These are phyloP conservation scores for Aproaerema taeniolella DNA, from an alignment of 2,888 invertebrate species.

Conservation along the genomic window DNA sequence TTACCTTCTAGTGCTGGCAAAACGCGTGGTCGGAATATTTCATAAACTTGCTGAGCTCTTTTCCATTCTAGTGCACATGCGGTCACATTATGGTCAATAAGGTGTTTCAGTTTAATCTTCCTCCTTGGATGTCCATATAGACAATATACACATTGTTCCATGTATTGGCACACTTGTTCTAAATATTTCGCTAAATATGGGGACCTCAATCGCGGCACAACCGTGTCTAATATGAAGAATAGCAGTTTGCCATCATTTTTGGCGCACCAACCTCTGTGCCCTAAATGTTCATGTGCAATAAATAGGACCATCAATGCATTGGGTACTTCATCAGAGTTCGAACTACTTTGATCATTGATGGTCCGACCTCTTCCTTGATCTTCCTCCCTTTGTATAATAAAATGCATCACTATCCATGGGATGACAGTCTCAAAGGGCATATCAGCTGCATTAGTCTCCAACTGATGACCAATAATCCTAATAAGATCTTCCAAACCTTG, in stretches of 20 bases:
- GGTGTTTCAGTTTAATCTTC: slow-evolving; percentile 76
- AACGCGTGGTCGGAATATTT: slow-evolving; percentile 87
- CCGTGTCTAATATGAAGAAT: slow-evolving; percentile 85
- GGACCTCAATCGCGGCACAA: slow-evolving; percentile 82
- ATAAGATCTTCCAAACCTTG: slow-evolving; percentile 86
- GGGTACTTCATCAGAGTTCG: slow-evolving; percentile 79
- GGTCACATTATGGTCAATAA: slow-evolving; percentile 86
- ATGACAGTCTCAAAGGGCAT: slow-evolving; percentile 83
- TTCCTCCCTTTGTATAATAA: slow-evolving; percentile 85
- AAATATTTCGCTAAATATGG: slow-evolving; percentile 80
- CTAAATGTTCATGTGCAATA: slow-evolving; percentile 90
- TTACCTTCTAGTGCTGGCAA: slow-evolving; percentile 89
- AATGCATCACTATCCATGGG: slow-evolving; percentile 91
- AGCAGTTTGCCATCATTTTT: slow-evolving; percentile 86
- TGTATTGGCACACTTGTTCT: slow-evolving; percentile 84
- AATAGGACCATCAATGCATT: slow-evolving; percentile 86
- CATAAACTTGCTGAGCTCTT: slow-evolving; percentile 85
- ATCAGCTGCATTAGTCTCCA: slow-evolving; percentile 83
- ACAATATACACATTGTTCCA: slow-evolving; percentile 91
- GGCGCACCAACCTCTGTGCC: slow-evolving; percentile 86
- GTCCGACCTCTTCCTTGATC: slow-evolving; percentile 79
- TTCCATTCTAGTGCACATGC: slow-evolving; percentile 84
- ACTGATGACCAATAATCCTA: slow-evolving; percentile 85
- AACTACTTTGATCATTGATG: slow-evolving; percentile 50
- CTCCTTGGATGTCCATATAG: slow-evolving; percentile 89